Evolutionary conservation across 1,140 invertebrate species (phyloP), one percentile per base, ranked within the genome.

Genomic region (Homalodisca vitripennis): DNA sequence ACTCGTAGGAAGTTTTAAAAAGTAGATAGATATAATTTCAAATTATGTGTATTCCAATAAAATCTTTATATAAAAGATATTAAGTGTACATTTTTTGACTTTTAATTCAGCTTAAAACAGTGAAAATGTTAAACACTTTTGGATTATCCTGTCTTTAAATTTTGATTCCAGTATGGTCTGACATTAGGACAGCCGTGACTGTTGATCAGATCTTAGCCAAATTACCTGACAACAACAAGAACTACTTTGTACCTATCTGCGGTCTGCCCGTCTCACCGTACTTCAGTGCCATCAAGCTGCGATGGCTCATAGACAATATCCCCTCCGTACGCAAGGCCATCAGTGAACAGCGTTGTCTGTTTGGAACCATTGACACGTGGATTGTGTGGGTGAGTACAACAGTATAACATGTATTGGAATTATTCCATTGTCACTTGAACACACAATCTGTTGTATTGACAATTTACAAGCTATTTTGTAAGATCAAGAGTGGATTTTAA

Each of bases 291-390:
- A 84, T 93, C 0, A 93, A 93, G 83, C 82, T 99, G 24, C 85
- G 89, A 71, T 99, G 98, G 98, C 82, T 99, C 3, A 86, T 95
- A 22, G 92, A 98, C 75, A 96, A 99, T 82, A 86, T 95, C 32
- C 83, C 88, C 12, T 83, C 83, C 46, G 92, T 99, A 0, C 86
- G 86, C 73, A 82, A 88, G 74, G 92, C 95, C 0, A 86, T 95
- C 73, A 83, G 88, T 46, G 86, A 90, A 62, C 84, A 87, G 2
- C 86, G 83, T 31, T 94, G 94, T 78, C 82, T 90, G 71, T 98
- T 98, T 84, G 98, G 98, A 6, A 99, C 94, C 48, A 89, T 98
- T 14, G 98, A 99, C 76, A 88, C 92, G 0, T 99, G 97, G 97
- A 80, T 99, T 0, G 87, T 99, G 75, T 99, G 94, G 91, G 89